Base-by-base conservation (phyloP, 2,888 invertebrate genomes). In the Philonicus albiceps region DNA sequence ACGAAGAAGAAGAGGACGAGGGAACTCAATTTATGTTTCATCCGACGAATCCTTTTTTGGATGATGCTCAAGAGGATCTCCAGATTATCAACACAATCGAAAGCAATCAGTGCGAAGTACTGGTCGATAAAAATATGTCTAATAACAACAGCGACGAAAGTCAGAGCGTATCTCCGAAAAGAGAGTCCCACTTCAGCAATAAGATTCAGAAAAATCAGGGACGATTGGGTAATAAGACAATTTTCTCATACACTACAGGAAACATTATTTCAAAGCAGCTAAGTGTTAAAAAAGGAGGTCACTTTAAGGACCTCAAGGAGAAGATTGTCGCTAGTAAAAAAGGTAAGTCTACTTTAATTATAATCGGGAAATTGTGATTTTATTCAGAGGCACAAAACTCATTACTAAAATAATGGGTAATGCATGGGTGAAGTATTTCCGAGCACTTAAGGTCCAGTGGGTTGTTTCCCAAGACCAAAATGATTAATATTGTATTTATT, bases 231-330 rank as follows among this genome's bases (percentile, higher is more conserved):
- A 90, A 90, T 85, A 91, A 90, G 86, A 91, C 90, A 72, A 90
- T 91, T 73, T 88, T 91, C 83, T 89, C 90, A 6, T 86, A 83
- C 30, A 86, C 80, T 55, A 40, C 88, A 3, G 86, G 87, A 0
- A 88, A 88, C 91, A 92, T 89, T 87, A 92, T 86, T 89, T 90
- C 37, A 89, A 90, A 88, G 89, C 91, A 88, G 89, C 90, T 81
- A 7, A 89, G 89, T 72, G 93, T 91, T 88, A 91, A 91, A 78
- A 91, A 91, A 49, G 91, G 92, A 0, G 93, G 93, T 0, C 94
- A 94, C 89, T 94, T 94, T 88, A 93, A 93, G 89, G 94, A 94
- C 87, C 90, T 94, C 34, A 94, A 94, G 89, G 94, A 94, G 86
- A 93, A 93, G 89, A 92, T 94, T 72, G 93, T 93, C 0, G 92